Conservation (phyloP, 2,888 invertebrate genomes). For the Ischnura elegans region DNA sequence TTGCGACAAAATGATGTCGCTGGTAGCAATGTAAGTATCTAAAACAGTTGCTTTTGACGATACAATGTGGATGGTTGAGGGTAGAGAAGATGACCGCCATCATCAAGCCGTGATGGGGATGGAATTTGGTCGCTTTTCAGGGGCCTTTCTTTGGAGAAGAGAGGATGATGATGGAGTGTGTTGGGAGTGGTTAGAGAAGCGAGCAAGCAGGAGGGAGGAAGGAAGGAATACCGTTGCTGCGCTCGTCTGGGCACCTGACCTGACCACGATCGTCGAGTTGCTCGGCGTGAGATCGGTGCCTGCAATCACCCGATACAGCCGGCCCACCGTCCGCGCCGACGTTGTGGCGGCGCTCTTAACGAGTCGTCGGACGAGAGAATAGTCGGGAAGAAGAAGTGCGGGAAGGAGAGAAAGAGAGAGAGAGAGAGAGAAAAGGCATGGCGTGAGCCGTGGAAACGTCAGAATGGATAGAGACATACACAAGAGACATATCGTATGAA, state of each 20-base stretch:
- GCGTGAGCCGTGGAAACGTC: not conserved
- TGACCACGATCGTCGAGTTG: conserved; percentile 78
- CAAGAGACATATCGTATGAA: not conserved
- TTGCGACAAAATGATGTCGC: too few relatives aligned
- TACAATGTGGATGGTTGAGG: too few relatives aligned
- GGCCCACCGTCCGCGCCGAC: conserved; percentile 89
- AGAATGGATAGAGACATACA: not conserved
- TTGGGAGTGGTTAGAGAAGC: conserved; percentile 35
- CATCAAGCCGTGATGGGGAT: too few relatives aligned
- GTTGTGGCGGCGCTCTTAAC: conserved; percentile 88
- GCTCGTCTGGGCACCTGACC: conserved; percentile 76
- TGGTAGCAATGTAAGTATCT: too few relatives aligned
- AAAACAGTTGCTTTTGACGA: too few relatives aligned
- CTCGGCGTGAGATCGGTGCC: conserved; percentile 86
- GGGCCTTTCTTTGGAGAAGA: too few relatives aligned
- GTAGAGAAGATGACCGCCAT: too few relatives aligned
- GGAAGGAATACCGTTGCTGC: conserved; percentile 78
- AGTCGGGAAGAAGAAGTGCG: not conserved
- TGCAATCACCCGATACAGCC: conserved; percentile 88
- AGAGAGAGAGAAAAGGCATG: not conserved
- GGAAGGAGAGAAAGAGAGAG: not conserved
- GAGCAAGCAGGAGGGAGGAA: conserved; percentile 73
- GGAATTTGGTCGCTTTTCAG: too few relatives aligned
- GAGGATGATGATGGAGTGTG: conserved; percentile 69
- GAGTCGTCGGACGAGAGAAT: conserved; percentile 69